These are phyloP conservation scores for Clivina fossor DNA, from an alignment of 2,888 invertebrate genomes.

Conservation along the genomic window DNA sequence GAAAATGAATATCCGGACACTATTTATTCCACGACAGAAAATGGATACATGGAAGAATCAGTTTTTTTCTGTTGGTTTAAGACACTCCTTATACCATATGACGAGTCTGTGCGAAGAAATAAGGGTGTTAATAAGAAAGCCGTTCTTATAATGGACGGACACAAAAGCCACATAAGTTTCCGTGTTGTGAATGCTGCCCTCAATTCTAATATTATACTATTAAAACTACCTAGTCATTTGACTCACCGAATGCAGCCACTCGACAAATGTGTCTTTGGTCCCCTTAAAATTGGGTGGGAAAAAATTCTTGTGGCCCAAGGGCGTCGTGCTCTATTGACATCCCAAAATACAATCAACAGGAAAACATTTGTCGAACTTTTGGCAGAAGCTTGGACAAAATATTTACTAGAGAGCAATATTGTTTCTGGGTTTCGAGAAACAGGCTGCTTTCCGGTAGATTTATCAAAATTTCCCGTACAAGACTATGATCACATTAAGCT, in stretches of 20 bases:
- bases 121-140: conserved; percentile 1
- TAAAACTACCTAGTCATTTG: conserved; percentile 6
- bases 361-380: conserved; percentile 3
- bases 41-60: conserved; percentile 1
- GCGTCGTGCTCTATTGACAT: conserved; percentile 1
- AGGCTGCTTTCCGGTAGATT: conserved; percentile 2
- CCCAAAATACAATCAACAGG: background rate
- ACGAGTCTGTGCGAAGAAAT: background rate
- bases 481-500: conserved; percentile 2
- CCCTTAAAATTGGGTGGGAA: conserved; percentile 6
- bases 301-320: conserved; percentile 4
- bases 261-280: conserved; percentile 5
- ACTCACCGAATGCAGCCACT: background rate
- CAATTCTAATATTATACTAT: conserved; percentile 1
- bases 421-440: conserved; percentile 7
- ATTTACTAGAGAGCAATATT: conserved; percentile 5
- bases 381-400: conserved; percentile 4
- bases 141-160: conserved; percentile 1
- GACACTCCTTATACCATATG: background rate
- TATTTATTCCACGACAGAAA: conserved; percentile 2
- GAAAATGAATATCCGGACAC: conserved; percentile 3
- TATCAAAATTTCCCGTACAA: conserved; percentile 1
- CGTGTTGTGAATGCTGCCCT: conserved; percentile 4
- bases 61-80: background rate
- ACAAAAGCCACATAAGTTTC: too few relatives aligned